These are phyloP conservation scores for Lacanobia wlatinum DNA, from an alignment of 2,888 invertebrate species.

Conservation along the genomic window DNA sequence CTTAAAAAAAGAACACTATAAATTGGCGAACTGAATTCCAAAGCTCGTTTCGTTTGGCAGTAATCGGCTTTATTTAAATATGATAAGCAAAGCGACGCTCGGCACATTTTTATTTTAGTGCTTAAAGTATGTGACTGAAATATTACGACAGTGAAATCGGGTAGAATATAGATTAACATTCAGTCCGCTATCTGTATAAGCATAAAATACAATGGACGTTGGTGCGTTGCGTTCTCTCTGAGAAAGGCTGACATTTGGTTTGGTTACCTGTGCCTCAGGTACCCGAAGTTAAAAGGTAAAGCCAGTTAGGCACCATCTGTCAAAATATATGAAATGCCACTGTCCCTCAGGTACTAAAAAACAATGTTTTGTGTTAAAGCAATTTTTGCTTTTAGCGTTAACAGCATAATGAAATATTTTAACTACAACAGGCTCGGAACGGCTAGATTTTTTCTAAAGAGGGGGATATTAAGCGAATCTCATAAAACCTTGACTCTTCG, in stretches of 20 bases:
- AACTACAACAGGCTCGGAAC: neutral
- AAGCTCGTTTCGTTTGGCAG: conserved; percentile 53
- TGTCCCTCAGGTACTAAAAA: conserved; percentile 10
- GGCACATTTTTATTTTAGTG: conserved; percentile 48
- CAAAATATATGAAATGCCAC: conserved; percentile 20
- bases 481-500: conserved; percentile 39
- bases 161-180: conserved; percentile 53
- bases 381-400: conserved; percentile 1
- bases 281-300: conserved; percentile 38
- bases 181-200: conserved; percentile 33
- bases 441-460: conserved; percentile 26
- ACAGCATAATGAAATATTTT: conserved; percentile 25
- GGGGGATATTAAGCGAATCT: conserved; percentile 20
- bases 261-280: conserved; percentile 57
- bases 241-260: conserved; percentile 39
- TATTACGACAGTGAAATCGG: conserved; percentile 39
- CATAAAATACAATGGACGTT: conserved; percentile 51
- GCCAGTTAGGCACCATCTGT: conserved; percentile 37
- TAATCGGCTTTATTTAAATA: conserved; percentile 61
- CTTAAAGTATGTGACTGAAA: conserved; percentile 52
- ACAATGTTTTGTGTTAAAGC: conserved; percentile 14
- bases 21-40: conserved; percentile 46
- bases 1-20: conserved; percentile 42
- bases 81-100: conserved; percentile 46
- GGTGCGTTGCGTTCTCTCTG: conserved; percentile 29